Conservation (phyloP, 1,140 invertebrate genomes). For the Drosophila yakuba region DNA sequence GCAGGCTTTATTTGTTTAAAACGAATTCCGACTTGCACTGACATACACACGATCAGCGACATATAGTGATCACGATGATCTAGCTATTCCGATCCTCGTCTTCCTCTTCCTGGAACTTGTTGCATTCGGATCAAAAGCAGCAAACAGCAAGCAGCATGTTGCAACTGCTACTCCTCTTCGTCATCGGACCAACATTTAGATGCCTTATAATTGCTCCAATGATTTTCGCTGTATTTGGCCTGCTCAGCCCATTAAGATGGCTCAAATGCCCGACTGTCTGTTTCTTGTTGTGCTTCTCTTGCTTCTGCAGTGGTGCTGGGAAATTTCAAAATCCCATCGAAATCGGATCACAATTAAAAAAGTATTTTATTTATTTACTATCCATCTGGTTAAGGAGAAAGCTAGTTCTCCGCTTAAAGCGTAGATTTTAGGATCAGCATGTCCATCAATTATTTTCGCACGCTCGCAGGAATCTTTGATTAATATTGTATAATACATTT, state of each 20-base stretch:
- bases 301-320: constrained; percentile 8
- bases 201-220: constrained; percentile 72
- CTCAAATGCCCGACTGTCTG: constrained; percentile 43
- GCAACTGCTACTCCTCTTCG: neutral
- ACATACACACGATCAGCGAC: constrained; percentile 9
- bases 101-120: constrained; percentile 65
- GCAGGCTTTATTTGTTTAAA: constrained; percentile 77
- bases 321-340: constrained; percentile 28
- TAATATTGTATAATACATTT: neutral
- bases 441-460: neutral
- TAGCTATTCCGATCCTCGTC: constrained; percentile 14
- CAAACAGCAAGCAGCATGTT: constrained; percentile 2
- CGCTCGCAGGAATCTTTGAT: neutral
- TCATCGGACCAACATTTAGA: constrained; percentile 55
- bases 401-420: neutral
- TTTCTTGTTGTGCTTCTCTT: neutral
- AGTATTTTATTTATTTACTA: constrained; percentile 1
- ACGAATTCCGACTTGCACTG: constrained; percentile 61
- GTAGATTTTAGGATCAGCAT: neutral
- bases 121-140: constrained; percentile 32
- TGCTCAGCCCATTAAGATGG: constrained; percentile 74
- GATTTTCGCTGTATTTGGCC: constrained; percentile 74
- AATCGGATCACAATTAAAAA: constrained; percentile 12
- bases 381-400: neutral
- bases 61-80: constrained; percentile 6